Conservation (phyloP, 2,888 invertebrate genomes). For the Brachyptera putata region DNA sequence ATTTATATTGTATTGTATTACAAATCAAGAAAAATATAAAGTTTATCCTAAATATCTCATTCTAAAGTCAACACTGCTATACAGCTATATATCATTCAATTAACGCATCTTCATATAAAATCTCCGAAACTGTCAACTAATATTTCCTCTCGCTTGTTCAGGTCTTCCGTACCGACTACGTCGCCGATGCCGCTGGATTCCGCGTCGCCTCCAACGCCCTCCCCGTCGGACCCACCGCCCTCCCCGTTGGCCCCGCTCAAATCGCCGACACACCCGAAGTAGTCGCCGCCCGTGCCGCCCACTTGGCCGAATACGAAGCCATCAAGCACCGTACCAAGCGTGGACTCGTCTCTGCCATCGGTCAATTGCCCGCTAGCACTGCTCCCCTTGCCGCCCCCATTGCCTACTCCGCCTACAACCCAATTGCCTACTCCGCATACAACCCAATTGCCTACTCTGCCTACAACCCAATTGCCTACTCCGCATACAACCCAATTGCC, state of each 20-base stretch:
- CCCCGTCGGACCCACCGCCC: constrained; percentile 36
- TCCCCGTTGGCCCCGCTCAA: constrained; percentile 29
- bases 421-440: constrained; percentile 17
- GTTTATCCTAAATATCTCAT: no score
- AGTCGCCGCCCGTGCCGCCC: constrained; percentile 35
- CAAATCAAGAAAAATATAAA: no score
- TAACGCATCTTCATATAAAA: no score
- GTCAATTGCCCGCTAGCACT: constrained; percentile 24
- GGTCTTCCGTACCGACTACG: constrained; percentile 39
- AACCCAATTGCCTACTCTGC: constrained; percentile 25
- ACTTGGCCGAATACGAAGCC: constrained; percentile 35
- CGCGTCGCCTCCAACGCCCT: constrained; percentile 41
- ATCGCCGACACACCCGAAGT: constrained; percentile 38
- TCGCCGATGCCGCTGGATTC: constrained; percentile 40
- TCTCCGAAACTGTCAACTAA: background rate
- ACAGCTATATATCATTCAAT: no score
- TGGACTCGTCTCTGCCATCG: constrained; percentile 22
- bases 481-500: constrained; percentile 25
- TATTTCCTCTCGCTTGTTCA: background rate
- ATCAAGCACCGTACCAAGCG: constrained; percentile 35
- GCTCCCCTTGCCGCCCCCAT: constrained; percentile 25
- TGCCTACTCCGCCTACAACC: constrained; percentile 19
- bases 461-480: constrained; percentile 22
- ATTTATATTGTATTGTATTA: no score
- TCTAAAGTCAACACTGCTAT: no score